Percentiles rank a stretch among this genome's conserved stretches.
Evolutionary conservation across 2,113 vertebrate species (phyloP).

Genomic region (Atractosteus spatula): DNA sequence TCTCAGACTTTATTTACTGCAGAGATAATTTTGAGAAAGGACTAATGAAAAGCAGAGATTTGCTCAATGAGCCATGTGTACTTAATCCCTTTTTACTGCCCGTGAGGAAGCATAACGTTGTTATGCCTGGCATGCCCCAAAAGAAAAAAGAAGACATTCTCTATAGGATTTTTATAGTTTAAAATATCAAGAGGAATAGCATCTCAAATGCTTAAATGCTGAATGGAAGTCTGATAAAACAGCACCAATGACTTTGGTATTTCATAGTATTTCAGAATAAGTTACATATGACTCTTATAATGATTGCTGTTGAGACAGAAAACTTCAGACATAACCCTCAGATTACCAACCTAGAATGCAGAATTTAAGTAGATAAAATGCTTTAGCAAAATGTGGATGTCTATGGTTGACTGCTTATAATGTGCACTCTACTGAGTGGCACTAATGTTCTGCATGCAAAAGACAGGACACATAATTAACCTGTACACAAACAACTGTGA

Average conservation of each 20-base stretch:
- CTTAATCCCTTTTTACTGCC: constrained; percentile 41
- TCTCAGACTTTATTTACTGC: constrained; percentile 37
- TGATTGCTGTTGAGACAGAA: background rate
- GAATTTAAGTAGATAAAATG: constrained; percentile 18
- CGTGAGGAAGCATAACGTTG: constrained; percentile 50
- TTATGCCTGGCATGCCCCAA: constrained; percentile 52
- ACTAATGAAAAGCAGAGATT: constrained; percentile 59
- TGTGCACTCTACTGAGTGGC: too few relatives aligned
- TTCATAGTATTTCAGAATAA: too few relatives aligned
- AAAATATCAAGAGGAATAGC: too few relatives aligned
- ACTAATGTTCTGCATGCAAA: too few relatives aligned
- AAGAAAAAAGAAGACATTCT: constrained; percentile 50
- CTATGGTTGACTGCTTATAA: too few relatives aligned
- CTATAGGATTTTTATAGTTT: constrained; percentile 20
- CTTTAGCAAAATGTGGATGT: background rate
- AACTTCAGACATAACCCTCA: constrained; percentile 18
- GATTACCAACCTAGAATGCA: constrained; percentile 22
- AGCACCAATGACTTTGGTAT: too few relatives aligned
- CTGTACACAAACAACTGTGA: too few relatives aligned
- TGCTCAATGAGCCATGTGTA: constrained; percentile 44
- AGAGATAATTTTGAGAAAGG: background rate
- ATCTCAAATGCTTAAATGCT: too few relatives aligned
- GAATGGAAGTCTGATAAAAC: too few relatives aligned
- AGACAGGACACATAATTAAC: too few relatives aligned
- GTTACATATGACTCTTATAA: too few relatives aligned